Evolutionary conservation across 2,113 vertebrate species (phyloP), one percentile per base, ranked within the genome.

Genomic region (Delphinapterus leucas): DNA sequence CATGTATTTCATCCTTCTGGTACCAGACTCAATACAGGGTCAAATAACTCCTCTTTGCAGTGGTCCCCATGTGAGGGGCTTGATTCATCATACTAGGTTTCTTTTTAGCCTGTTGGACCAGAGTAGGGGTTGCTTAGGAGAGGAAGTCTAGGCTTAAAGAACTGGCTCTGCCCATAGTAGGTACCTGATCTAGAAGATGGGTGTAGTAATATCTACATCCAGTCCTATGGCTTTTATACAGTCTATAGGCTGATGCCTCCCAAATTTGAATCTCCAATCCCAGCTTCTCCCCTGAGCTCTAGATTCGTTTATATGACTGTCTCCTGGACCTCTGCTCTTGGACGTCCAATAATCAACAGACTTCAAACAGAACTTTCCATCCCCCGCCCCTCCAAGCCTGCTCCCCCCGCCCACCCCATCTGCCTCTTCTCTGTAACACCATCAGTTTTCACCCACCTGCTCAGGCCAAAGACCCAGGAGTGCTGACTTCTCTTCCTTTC

Each of bases 291-390:
- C 58, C 82, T 81, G 85, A 81, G 28, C 85, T 90, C n/a, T 36
- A 13, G 14, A 47, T 86, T 82, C 13, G 6, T 14, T 13, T 25
- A 9, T 10, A 10, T 0, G 0, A 23, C 47, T 0, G 1, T 61
- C 53, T 36, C 2, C 17, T 1, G 21, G 65, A 38, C 26, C 4
- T 53, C 60, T 82, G 10, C 36, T 74, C 38, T 82, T 26, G 38
- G 79, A 28, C 0, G 0, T n/a, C 81, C 41, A 53, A 55, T 74
- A 68, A n/a, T 5, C 65, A n/a, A 3, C 38, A 80, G 0, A 33
- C 13, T 44, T 25, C 55, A 61, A 7, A 47, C 3, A 36, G 71
- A 81, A 33, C 61, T 71, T 88, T 31, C 15, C 8, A 49, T 58
- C 28, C 44, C 71, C 23, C 13, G 55, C 1, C 26, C 61, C 55